Base-by-base conservation (phyloP, 2,888 invertebrate genomes). In the Phortica okadai region DNA sequence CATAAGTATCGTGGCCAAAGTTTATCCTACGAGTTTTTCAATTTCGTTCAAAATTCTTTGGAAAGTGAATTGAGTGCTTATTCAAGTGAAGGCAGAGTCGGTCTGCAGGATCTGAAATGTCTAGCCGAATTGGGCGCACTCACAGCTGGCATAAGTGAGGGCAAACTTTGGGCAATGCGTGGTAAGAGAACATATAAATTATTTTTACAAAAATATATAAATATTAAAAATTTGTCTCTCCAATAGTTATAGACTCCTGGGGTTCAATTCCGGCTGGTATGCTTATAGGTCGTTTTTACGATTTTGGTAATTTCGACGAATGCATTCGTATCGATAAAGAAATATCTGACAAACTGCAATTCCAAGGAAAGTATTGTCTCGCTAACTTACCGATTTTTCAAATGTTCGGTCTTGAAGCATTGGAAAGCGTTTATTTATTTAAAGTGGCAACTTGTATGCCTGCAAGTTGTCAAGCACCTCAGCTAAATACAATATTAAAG, bases 141-240 rank as follows among this genome's bases (percentile, higher is more conserved):
- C 2, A 7, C 8, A 8, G 45, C 4, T 16, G 69, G 21, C 7
- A 7, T 69, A 21, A 44, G 21, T 0, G n/a, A 44, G 6, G 50
- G 21, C 44, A 69, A 45, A 16, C 44, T 69, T 45, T 69, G 69
- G 69, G 69, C 69, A 16, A n/a, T 69, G 16, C 69, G 69, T 69
- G 16, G 69, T 69, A 25, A 21, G 50, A 33, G 6, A 58, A 11
- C 6, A 56, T 2, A 2, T 56, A 56, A 16, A 7, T 45, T 16
- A 16, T n/a, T 42, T 42, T 44, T 14, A 42, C 5, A 42, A 66
- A 14, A n/a, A 11, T 42, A 41, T 7, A 10, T 5, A 6, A 54
- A 56, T 62, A 25, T 6, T 11, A 11, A 25, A 25, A 25, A 6
- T 25, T 25, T 42, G n/a, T 10, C 10, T 45, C 21, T 44, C 21